Base-by-base conservation (phyloP, 2,888 invertebrate genomes). In the Harpagoxenus sublaevis region DNA sequence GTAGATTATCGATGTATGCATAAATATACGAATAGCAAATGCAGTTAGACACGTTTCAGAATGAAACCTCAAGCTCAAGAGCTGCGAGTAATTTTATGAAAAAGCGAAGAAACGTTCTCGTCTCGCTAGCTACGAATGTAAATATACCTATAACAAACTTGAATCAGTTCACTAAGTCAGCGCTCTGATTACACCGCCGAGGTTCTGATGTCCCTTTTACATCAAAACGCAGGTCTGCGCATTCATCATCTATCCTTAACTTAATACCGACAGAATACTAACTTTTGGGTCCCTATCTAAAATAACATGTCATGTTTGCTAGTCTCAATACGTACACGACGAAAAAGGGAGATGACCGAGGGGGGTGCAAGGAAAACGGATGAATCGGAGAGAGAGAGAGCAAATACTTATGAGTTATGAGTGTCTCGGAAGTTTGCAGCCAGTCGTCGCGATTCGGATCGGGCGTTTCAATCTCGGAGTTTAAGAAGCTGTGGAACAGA, bases 321-420 rank as follows among this genome's bases (percentile, higher is more conserved):
- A 18, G 18, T 79, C 31, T 18, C 35, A 18, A 51, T 78, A 78
- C 28, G 35, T 28, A 51, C 3, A 71, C 53, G 12, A 5, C 35
- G 53, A 65, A 53, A 51, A 65, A 23, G 51, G 35, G 39, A 48
- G n/a, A 55, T 55, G 74, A 39, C 45, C 39, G 73, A 60, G 15
- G 18, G 18, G n/a, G 1, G 8, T 28, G 68, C 23, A 18, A 71
- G 71, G 62, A 68, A 73, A 66, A 60, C 42, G 62, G 42, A 78
- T 51, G 57, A 66, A 68, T 68, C 51, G 39, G 55, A 60, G 31
- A 55, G 65, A 39, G 35, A 55, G 66, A 48, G 62, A 68, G 65
- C 62, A 84, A 83, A 75, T 84, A 86, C 83, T 89, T 89, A 79
- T 78, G 78, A 85, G 84, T 68, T 89, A 82, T 65, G 83, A 85